phyloP scores from a whole-genome alignment of 2,888 invertebrate genomes.

The Thera obeliscata region DNA sequence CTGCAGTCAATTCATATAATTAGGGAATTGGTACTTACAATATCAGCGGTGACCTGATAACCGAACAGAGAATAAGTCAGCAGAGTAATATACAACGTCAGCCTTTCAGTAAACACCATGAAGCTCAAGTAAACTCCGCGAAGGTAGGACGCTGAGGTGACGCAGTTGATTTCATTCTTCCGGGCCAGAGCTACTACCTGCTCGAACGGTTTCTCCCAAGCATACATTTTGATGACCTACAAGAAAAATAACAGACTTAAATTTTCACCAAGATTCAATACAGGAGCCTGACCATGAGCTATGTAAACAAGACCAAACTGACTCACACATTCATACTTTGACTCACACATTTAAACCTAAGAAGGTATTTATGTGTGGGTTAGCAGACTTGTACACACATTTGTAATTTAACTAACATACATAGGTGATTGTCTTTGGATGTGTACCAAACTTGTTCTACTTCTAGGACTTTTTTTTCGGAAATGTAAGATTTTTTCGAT shows the following conservation, averaged over 20 bases:
- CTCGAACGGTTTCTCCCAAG: slow-evolving; percentile 96
- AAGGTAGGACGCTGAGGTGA: slow-evolving; percentile 86
- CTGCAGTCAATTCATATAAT: not conserved
- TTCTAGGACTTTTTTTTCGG: too few relatives aligned
- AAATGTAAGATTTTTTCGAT: not conserved
- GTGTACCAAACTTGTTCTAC: too few relatives aligned
- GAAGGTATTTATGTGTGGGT: not conserved
- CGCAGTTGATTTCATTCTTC: slow-evolving; percentile 86
- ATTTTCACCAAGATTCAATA: not conserved
- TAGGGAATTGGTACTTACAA: slow-evolving; percentile 58
- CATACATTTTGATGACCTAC: slow-evolving; percentile 97
- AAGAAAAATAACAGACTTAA: not conserved
- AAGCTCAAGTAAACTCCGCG: slow-evolving; percentile 87
- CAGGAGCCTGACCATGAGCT: too few relatives aligned
- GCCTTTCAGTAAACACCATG: slow-evolving; percentile 93
- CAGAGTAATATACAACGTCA: slow-evolving; percentile 92
- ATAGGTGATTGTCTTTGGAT: too few relatives aligned
- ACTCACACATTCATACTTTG: too few relatives aligned
- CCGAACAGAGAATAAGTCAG: slow-evolving; percentile 90
- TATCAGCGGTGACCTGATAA: slow-evolving; percentile 82
- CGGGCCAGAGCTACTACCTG: slow-evolving; percentile 91
- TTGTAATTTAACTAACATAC: too few relatives aligned
- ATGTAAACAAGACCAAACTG: too few relatives aligned
- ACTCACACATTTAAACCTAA: too few relatives aligned
- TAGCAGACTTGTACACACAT: too few relatives aligned